A percentile compares a stretch with the other conserved stretches of the same genome.
phyloP scores from a whole-genome alignment of 2,113 vertebrate genomes.

The Phaethornis superciliosus region DNA sequence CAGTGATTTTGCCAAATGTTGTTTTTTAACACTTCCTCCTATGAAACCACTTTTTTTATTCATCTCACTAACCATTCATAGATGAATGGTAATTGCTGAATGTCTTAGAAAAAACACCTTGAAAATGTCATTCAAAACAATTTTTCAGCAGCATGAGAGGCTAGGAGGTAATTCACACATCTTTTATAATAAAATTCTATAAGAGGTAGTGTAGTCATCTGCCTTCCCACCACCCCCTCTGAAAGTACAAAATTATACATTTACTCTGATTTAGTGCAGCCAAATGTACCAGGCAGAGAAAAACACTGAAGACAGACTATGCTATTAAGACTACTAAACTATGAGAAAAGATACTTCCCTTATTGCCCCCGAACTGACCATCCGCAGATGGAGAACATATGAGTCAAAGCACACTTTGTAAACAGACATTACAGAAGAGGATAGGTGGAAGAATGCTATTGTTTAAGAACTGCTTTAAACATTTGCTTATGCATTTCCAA shows the following conservation, averaged over 20 bases:
- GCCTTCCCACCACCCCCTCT: slow-evolving; percentile 42
- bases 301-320: slow-evolving; percentile 25
- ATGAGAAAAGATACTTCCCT: neutral
- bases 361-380: neutral
- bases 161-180: slow-evolving; percentile 67
- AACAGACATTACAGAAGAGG: neutral
- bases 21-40: slow-evolving; percentile 67
- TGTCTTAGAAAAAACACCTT: slow-evolving; percentile 58
- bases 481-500: neutral
- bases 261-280: slow-evolving; percentile 30
- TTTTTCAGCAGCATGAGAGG: slow-evolving; percentile 55
- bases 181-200: slow-evolving; percentile 68
- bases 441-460: neutral
- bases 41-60: slow-evolving; percentile 59
- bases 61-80: slow-evolving; percentile 57
- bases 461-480: slow-evolving; percentile 12
- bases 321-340: neutral
- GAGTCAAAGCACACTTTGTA: slow-evolving; percentile 21
- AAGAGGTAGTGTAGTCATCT: slow-evolving; percentile 65
- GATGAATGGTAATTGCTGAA: slow-evolving; percentile 41
- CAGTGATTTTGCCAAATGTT: slow-evolving; percentile 38
- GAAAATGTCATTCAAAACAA: slow-evolving; percentile 50
- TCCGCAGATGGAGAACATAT: slow-evolving; percentile 39
- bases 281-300: slow-evolving; percentile 35
- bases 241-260: slow-evolving; percentile 54